phyloP scores from a whole-genome alignment of 2,797 vertebrate genomes.

The Pristis pectinata region DNA sequence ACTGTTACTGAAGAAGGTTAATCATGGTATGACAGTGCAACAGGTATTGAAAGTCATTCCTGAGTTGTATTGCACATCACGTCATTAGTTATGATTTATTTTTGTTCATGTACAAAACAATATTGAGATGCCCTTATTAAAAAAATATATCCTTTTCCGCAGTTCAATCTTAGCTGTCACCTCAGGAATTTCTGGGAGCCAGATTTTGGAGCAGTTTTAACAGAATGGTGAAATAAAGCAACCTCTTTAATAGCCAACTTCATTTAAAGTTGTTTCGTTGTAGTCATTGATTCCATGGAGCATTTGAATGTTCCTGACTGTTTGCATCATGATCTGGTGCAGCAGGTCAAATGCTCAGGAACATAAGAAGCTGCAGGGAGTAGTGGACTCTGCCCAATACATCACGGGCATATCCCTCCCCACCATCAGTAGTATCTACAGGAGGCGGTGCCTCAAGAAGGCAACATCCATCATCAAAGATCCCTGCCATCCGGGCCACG shows the following conservation, averaged over 20 bases:
- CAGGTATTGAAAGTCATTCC: neutral
- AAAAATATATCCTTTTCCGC: neutral
- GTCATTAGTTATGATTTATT: conserved; percentile 24
- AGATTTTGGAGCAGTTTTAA: neutral
- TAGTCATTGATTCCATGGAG: neutral
- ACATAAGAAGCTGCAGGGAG: no score
- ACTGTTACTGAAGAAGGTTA: conserved; percentile 6
- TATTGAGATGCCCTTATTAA: neutral
- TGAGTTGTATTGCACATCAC: neutral
- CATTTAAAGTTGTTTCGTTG: neutral
- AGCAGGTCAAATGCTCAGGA: no score
- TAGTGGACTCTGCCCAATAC: no score
- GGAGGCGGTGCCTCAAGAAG: no score
- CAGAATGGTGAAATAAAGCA: neutral
- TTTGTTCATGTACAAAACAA: neutral
- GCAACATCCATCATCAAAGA: no score
- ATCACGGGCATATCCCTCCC: no score
- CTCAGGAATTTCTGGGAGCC: neutral
- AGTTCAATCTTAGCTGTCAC: neutral
- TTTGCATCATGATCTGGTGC: no score
- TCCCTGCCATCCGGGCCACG: no score
- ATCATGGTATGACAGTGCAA: conserved; percentile 2
- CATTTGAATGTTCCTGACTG: no score
- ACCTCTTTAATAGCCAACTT: neutral
- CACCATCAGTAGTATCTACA: no score